Evolutionary conservation across 2,888 invertebrate genomes (phyloP), one percentile per base, ranked within the genome.

Genomic region (Chrysodeixis includens): DNA sequence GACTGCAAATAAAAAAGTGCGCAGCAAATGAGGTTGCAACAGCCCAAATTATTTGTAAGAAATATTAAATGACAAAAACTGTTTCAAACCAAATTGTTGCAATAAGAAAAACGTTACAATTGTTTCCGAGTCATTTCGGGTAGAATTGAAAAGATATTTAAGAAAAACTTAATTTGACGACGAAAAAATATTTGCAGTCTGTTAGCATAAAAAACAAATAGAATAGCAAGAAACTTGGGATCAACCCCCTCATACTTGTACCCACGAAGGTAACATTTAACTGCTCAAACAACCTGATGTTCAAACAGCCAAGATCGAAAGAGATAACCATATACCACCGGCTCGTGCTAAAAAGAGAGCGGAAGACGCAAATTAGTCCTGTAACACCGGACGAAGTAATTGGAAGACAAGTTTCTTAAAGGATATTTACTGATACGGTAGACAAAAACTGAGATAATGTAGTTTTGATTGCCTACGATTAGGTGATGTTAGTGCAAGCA

Each of bases 371-470:
- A 65, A 70, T 72, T 74, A 71, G 58, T 35, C 55, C 57, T 61
- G 49, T 66, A 75, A 59, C 69, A 74, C 69, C 82, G 82, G 78
- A 80, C 70, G 78, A 46, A 40, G 67, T 82, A 80, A 81, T 82
- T 79, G 67, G 54, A 66, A 66, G 66, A 61, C 70, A 67, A 62
- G 73, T 71, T 69, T 63, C 68, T 76, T 20, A 32, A 51, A 76
- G 69, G 81, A 79, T 62, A 71, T 71, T 67, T 56, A 40, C 60
- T 70, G 65, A 70, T 53, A 54, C 46, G 62, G 68, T 30, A 66
- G 69, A 81, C 72, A 80, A 79, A 81, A 76, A 76, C 30, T 40
- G 53, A 20, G 56, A 66, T 69, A 59, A 78, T 79, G 79, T 55
- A 32, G 32, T 61, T 70, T 62, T 69, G 71, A 74, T 71, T 75